These are phyloP conservation scores for Sparus aurata DNA, from an alignment of 2,797 vertebrate genomes.

Conservation along the genomic window DNA sequence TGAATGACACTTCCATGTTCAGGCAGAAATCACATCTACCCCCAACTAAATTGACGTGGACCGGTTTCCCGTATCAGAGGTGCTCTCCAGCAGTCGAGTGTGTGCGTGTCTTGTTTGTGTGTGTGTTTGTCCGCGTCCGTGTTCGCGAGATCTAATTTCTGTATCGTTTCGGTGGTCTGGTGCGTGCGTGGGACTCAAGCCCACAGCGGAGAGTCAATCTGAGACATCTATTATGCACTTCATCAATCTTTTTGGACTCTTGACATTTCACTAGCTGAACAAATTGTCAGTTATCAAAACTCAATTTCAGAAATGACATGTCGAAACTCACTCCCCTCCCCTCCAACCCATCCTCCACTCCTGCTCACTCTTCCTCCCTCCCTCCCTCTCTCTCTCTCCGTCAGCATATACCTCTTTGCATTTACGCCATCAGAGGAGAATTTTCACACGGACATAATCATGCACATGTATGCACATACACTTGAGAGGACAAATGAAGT, in stretches of 20 bases:
- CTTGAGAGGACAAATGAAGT: conserved; percentile 82
- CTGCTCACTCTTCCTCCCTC: conserved; percentile 51
- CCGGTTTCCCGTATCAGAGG: conserved; percentile 79
- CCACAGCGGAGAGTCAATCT: conserved; percentile 83
- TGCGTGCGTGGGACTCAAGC: conserved; percentile 79
- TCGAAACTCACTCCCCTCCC: conserved; percentile 77
- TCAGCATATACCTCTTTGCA: conserved; percentile 52
- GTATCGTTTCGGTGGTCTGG: conserved; percentile 80
- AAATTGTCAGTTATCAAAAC: conserved; percentile 90
- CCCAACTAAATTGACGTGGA: conserved; percentile 73
- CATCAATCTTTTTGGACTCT: conserved; percentile 88
- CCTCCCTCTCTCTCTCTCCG: conserved; percentile 10
- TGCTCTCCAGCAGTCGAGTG: conserved; percentile 63
- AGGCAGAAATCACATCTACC: conserved; percentile 78
- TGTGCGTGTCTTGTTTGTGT: conserved; percentile 37
- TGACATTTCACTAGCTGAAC: conserved; percentile 87
- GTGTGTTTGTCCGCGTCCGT: conserved; percentile 24
- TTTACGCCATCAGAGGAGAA: conserved; percentile 48
- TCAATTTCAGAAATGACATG: conserved; percentile 89
- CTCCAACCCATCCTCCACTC: conserved; percentile 41
- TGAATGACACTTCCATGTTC: conserved; percentile 78
- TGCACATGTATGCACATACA: conserved; percentile 23
- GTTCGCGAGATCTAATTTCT: conserved; percentile 80
- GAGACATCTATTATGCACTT: conserved; percentile 87
- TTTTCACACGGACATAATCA: conserved; percentile 11